Conservation (phyloP, 2,113 vertebrate species). For the Rutilus rutilus region DNA sequence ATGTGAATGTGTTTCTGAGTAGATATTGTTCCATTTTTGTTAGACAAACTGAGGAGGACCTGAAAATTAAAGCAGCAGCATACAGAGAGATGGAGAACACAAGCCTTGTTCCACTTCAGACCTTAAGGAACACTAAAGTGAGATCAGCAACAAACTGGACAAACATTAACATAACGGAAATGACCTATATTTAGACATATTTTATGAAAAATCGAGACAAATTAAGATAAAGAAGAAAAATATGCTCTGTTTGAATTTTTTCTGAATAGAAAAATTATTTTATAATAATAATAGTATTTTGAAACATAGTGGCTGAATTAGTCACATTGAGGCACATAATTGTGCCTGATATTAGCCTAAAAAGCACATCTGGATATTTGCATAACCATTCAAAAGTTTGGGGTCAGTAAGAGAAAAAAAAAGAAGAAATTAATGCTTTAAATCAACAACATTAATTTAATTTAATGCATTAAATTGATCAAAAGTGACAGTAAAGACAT, state of each 20-base stretch:
- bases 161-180: not conserved
- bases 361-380: too few relatives aligned
- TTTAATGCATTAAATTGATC: too few relatives aligned
- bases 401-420: too few relatives aligned
- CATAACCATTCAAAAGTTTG: too few relatives aligned
- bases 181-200: not conserved
- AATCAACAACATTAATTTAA: too few relatives aligned
- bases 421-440: too few relatives aligned
- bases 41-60: constrained; percentile 60
- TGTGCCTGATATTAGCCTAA: not conserved
- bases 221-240: too few relatives aligned
- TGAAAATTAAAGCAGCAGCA: constrained; percentile 32
- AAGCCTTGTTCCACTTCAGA: not conserved
- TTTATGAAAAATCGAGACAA: not conserved
- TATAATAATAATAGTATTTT: not conserved
- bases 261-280: not conserved
- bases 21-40: constrained; percentile 24
- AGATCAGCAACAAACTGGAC: not conserved
- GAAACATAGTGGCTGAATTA: not conserved
- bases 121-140: constrained; percentile 35
- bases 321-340: not conserved
- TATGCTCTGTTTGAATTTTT: too few relatives aligned
- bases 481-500: too few relatives aligned
- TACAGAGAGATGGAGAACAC: not conserved
- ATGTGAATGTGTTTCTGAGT: not conserved